phyloP scores from a whole-genome alignment of 2,888 invertebrate species.

The Geotrupes spiniger region DNA sequence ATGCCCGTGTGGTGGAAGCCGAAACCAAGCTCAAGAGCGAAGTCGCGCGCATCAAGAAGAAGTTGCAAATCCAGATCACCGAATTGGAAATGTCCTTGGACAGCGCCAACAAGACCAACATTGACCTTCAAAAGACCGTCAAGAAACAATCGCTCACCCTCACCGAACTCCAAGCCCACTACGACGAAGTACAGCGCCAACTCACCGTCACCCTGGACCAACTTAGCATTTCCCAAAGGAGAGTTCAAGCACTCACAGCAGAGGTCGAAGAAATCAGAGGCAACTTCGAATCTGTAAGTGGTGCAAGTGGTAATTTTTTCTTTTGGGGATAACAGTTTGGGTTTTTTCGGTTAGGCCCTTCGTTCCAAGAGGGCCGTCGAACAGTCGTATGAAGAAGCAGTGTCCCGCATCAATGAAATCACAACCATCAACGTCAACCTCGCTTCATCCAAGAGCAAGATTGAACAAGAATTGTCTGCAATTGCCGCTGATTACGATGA shows the following conservation, averaged over 20 bases:
- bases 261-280: constrained; percentile 95
- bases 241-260: constrained; percentile 85
- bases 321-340: neutral
- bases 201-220: constrained; percentile 94
- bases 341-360: constrained; percentile 62
- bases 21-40: constrained; percentile 95
- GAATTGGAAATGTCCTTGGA: constrained; percentile 95
- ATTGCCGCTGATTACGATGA: constrained; percentile 97
- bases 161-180: constrained; percentile 89
- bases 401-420: constrained; percentile 90
- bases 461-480: constrained; percentile 89
- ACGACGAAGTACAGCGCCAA: constrained; percentile 95
- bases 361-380: constrained; percentile 90
- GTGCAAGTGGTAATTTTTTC: constrained; percentile 2
- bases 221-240: constrained; percentile 85
- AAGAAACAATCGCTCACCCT: constrained; percentile 94
- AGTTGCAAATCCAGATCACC: constrained; percentile 96
- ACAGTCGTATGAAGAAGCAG: constrained; percentile 86
- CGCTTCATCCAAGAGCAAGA: constrained; percentile 88
- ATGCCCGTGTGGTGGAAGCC: constrained; percentile 91
- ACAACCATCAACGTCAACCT: constrained; percentile 94
- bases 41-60: constrained; percentile 97
- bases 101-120: constrained; percentile 97
- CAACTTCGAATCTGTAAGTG: constrained; percentile 76
- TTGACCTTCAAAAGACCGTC: constrained; percentile 95